Evolutionary conservation across 2,888 invertebrate species (phyloP).

Genomic region (Rotaria sp.): DNA sequence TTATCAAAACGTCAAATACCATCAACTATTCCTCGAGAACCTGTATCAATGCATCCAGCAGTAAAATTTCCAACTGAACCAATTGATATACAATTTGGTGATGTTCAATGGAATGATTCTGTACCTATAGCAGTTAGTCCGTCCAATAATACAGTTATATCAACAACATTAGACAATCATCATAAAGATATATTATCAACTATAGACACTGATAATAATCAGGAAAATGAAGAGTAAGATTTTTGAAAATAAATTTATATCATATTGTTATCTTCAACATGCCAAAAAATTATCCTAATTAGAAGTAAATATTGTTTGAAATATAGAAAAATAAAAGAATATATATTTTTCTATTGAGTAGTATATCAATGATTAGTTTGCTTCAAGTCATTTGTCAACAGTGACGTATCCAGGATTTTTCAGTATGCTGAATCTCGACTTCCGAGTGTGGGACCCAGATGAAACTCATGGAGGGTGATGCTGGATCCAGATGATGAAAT

Average conservation of each 20-base stretch:
- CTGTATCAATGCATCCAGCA: constrained; percentile 10
- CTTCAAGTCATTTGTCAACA: too few relatives aligned
- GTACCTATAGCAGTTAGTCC: background rate
- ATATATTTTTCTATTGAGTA: too few relatives aligned
- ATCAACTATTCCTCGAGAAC: background rate
- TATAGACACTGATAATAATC: background rate
- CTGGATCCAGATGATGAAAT: too few relatives aligned
- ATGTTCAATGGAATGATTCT: constrained; percentile 11
- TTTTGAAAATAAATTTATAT: background rate
- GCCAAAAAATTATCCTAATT: too few relatives aligned
- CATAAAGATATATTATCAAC: background rate
- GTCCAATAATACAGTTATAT: background rate
- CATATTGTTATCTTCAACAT: too few relatives aligned
- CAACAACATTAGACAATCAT: background rate
- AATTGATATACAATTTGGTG: constrained; percentile 19
- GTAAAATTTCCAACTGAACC: background rate
- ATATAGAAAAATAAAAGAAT: too few relatives aligned
- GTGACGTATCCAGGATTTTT: too few relatives aligned
- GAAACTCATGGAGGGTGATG: too few relatives aligned
- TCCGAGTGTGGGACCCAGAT: too few relatives aligned
- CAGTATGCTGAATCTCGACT: too few relatives aligned
- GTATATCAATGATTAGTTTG: too few relatives aligned
- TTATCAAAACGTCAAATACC: background rate
- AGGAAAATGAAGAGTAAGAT: background rate
- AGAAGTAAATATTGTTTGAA: too few relatives aligned